Conservation (phyloP, 2,888 invertebrate species). For the Rhagium mordax region DNA sequence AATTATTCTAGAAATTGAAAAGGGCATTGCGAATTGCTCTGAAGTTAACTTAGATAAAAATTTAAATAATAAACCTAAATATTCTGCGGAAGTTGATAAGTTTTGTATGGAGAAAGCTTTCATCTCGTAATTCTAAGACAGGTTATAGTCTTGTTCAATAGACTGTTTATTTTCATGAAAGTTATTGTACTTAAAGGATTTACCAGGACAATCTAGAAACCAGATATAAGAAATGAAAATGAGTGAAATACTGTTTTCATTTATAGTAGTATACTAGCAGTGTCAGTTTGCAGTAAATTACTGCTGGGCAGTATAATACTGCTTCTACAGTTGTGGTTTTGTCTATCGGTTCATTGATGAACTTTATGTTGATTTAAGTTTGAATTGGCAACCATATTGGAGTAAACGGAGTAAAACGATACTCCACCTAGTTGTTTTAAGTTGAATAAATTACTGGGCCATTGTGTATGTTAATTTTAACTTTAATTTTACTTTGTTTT, state of each 20-base stretch:
- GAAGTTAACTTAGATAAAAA: slow-evolving; percentile 31
- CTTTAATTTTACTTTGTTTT: too few relatives aligned
- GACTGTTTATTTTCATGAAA: slow-evolving; percentile 28
- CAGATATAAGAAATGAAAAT: neutral
- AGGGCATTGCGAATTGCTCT: slow-evolving; percentile 43
- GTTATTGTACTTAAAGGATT: slow-evolving; percentile 31
- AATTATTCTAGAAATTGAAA: slow-evolving; percentile 59
- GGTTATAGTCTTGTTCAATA: neutral
- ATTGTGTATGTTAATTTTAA: too few relatives aligned
- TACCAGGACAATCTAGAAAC: slow-evolving; percentile 3
- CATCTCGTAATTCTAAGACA: slow-evolving; percentile 28
- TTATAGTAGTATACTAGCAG: neutral
- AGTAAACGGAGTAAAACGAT: too few relatives aligned
- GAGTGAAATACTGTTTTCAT: neutral
- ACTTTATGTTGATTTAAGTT: too few relatives aligned
- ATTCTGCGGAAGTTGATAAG: slow-evolving; percentile 29
- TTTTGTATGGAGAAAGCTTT: slow-evolving; percentile 38
- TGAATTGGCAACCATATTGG: too few relatives aligned
- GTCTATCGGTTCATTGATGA: too few relatives aligned
- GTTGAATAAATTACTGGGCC: too few relatives aligned
- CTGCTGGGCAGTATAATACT: neutral
- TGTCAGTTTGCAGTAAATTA: neutral
- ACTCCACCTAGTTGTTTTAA: too few relatives aligned
- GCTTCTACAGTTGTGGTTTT: too few relatives aligned
- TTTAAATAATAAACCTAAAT: slow-evolving; percentile 19